These are phyloP conservation scores for Leptodactylus fuscus DNA, from an alignment of 2,113 vertebrate genomes.

Conservation along the genomic window DNA sequence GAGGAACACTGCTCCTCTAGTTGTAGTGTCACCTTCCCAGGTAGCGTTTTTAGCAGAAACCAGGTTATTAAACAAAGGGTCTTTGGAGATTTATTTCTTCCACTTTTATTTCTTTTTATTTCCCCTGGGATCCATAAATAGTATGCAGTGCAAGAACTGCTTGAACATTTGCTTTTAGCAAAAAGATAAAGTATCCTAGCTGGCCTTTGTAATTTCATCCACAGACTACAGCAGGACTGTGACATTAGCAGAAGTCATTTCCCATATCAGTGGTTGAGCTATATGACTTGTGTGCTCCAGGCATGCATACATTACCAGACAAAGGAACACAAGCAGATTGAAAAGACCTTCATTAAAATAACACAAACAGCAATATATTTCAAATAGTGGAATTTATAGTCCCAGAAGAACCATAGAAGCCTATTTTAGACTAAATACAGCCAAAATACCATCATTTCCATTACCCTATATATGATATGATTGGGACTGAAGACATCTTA, in stretches of 20 bases:
- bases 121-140: conserved; percentile 45
- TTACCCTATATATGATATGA: too few species aligned
- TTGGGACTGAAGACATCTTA: too few species aligned
- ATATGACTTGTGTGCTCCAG: conserved; percentile 30
- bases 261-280: conserved; percentile 35
- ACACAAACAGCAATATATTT: conserved; percentile 38
- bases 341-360: conserved; percentile 49
- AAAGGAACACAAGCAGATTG: conserved; percentile 15
- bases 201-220: conserved; percentile 23
- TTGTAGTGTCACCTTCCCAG: conserved; percentile 31
- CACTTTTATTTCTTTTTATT: conserved; percentile 35
- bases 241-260: conserved; percentile 47
- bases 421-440: neutral
- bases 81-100: conserved; percentile 15
- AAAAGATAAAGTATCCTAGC: conserved; percentile 44
- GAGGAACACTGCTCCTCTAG: neutral
- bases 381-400: neutral
- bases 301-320: conserved; percentile 48
- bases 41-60: conserved; percentile 18
- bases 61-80: conserved; percentile 27
- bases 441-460: too few species aligned
- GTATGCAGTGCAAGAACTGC: conserved; percentile 26
- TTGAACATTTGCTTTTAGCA: conserved; percentile 51
- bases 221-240: neutral
- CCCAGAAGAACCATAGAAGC: neutral